Evolutionary conservation across 2,113 vertebrate species (phyloP).

Genomic region (Halcyon senegalensis): DNA sequence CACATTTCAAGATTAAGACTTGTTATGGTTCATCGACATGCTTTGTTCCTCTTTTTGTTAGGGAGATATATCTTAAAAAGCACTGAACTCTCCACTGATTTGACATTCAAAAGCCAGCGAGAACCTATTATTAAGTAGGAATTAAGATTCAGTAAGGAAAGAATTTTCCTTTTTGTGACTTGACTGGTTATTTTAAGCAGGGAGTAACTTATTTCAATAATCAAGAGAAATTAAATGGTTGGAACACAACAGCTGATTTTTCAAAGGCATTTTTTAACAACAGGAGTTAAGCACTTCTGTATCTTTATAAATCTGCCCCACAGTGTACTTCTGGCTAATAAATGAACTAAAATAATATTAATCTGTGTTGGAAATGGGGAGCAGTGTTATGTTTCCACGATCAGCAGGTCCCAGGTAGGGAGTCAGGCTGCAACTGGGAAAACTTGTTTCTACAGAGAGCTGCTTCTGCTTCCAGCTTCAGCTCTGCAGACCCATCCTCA

Average conservation of each 20-base stretch:
- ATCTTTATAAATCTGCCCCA: neutral
- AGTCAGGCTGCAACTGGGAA: neutral
- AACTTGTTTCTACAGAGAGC: neutral
- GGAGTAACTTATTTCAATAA: neutral
- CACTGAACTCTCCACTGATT: neutral
- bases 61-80: neutral
- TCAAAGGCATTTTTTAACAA: slow-evolving; percentile 4
- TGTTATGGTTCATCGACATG: neutral
- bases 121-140: slow-evolving; percentile 1
- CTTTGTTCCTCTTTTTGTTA: neutral
- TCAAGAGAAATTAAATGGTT: neutral
- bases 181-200: slow-evolving; percentile 23
- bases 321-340: neutral
- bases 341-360: neutral
- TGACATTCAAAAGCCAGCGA: slow-evolving; percentile 14
- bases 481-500: neutral
- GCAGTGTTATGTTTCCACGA: accelerated
- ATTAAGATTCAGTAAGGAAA: slow-evolving; percentile 20
- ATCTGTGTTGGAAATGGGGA: neutral
- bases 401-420: neutral
- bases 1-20: neutral
- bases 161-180: neutral
- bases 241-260: neutral
- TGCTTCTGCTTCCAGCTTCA: neutral
- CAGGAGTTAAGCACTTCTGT: neutral